Percentiles rank a stretch among this genome's conserved stretches.
These are phyloP conservation scores for Lepidurus packardi DNA, from an alignment of 1,140 invertebrate genomes.

Conservation along the genomic window DNA sequence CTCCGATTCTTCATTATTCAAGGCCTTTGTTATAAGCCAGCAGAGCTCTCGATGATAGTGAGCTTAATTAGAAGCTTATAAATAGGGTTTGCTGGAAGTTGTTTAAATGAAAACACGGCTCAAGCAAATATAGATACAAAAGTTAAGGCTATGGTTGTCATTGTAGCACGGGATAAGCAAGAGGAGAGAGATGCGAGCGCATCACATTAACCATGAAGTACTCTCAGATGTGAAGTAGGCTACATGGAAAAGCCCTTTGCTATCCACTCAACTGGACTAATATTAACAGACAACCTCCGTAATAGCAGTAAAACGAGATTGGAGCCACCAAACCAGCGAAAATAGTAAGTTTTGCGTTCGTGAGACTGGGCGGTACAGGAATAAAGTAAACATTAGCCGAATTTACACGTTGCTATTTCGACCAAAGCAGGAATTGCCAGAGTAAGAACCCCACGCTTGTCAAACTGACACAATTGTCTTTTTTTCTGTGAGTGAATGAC, in stretches of 20 bases:
- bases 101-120: neutral
- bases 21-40: neutral
- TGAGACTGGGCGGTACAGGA: too few relatives aligned
- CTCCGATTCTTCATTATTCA: neutral
- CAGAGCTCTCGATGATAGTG: neutral
- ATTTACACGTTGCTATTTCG: too few relatives aligned
- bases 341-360: too few relatives aligned
- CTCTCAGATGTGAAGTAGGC: slow-evolving; percentile 21
- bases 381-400: too few relatives aligned
- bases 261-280: slow-evolving; percentile 21
- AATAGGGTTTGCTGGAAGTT: neutral
- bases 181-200: neutral
- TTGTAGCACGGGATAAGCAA: neutral
- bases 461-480: too few relatives aligned
- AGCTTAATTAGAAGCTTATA: slow-evolving; percentile 10
- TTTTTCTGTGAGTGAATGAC: too few relatives aligned
- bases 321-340: neutral
- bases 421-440: too few relatives aligned
- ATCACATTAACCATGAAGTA: slow-evolving; percentile 19
- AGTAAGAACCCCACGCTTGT: too few relatives aligned
- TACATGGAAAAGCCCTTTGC: slow-evolving; percentile 18
- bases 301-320: slow-evolving; percentile 15
- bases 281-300: slow-evolving; percentile 7
- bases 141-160: neutral
- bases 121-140: neutral